Base-by-base conservation (phyloP, 2,797 vertebrate species). In the Allobates femoralis region DNA sequence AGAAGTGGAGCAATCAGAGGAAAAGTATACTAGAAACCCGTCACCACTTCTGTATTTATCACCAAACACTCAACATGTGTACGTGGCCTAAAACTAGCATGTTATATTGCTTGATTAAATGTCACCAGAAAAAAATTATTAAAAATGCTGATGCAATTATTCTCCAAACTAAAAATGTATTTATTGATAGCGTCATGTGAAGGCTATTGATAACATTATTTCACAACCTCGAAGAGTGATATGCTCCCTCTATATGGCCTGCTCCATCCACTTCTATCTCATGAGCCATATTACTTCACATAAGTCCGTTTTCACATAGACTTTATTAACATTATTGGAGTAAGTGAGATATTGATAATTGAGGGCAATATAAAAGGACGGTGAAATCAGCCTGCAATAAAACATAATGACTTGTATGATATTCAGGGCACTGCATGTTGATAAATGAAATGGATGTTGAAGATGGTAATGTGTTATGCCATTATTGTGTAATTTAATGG, bases 291-390 rank as follows among this genome's bases (percentile, higher is more conserved):
- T 71, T 69, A 34, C 7, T 11, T 2, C 32, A 46, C 37, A n/a
- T 16, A 74, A 46, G 12, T 50, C 71, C 41, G 4, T 18, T n/a
- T 6, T 26, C 71, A 50, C 71, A 16, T 74, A 46, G 19, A 46
- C 23, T 26, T 26, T 74, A 74, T 74, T 50, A 74, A 15, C 14
- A 50, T 74, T 74, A 74, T 74, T 74, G 71, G n/a, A 74, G 69
- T 26, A n/a, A 74, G 4, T 74, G 37, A 74, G 71, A 74, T 74
- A 74, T 74, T 50, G 23, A 74, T 74, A 74, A 50, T 50, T 50
- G 71, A 74, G 71, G 71, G 41, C 71, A 74, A 74, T 74, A 74
- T 26, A 74, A n/a, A 74, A 74, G 37, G 71, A 74, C 23, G 26
- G 37, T 41, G 14, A 50, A 74, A 74, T 50, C 71, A 74, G 71